phyloP scores from a whole-genome alignment of 37 sponge, comb jelly and placozoan genomes.

The Geodia barretti region DNA sequence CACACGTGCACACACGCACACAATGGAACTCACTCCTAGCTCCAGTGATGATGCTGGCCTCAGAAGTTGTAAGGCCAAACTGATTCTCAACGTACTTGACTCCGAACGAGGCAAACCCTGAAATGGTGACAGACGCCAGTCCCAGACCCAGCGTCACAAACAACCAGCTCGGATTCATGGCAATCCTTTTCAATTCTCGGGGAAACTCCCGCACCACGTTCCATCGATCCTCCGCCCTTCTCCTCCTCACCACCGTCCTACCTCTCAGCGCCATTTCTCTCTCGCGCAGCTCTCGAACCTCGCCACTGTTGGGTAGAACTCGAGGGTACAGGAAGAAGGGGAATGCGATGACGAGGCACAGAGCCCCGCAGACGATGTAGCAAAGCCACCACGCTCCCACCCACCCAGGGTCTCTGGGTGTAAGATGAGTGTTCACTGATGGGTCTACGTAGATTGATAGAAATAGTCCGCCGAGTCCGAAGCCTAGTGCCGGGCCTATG shows the following conservation, averaged over 20 bases:
- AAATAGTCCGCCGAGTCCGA: slow-evolving; percentile 62
- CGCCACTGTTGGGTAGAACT: slow-evolving; percentile 16
- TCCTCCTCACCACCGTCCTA: too few relatives aligned
- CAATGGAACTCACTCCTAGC: slow-evolving; percentile 28
- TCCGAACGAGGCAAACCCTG: slow-evolving; percentile 69
- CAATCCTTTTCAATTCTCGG: neutral
- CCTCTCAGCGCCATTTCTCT: slow-evolving; percentile 28
- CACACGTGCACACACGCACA: too few relatives aligned
- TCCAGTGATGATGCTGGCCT: slow-evolving; percentile 40
- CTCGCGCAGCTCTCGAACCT: slow-evolving; percentile 15
- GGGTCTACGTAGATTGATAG: slow-evolving; percentile 81
- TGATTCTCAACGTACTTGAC: slow-evolving; percentile 73
- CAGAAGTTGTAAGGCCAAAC: slow-evolving; percentile 48
- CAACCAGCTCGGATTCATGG: slow-evolving; percentile 54
- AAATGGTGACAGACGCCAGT: slow-evolving; percentile 30
- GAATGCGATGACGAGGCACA: slow-evolving; percentile 16
- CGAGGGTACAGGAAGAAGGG: slow-evolving; percentile 65
- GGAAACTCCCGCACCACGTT: neutral
- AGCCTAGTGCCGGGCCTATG: slow-evolving; percentile 80
- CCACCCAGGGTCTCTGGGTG: slow-evolving; percentile 64
- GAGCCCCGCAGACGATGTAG: slow-evolving; percentile 43
- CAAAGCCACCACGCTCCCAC: slow-evolving; percentile 92
- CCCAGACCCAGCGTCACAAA: slow-evolving; percentile 44
- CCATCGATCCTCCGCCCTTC: neutral
- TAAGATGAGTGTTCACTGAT: slow-evolving; percentile 41